Conservation (phyloP, 2,797 vertebrate species). For the Danio tinwini region DNA sequence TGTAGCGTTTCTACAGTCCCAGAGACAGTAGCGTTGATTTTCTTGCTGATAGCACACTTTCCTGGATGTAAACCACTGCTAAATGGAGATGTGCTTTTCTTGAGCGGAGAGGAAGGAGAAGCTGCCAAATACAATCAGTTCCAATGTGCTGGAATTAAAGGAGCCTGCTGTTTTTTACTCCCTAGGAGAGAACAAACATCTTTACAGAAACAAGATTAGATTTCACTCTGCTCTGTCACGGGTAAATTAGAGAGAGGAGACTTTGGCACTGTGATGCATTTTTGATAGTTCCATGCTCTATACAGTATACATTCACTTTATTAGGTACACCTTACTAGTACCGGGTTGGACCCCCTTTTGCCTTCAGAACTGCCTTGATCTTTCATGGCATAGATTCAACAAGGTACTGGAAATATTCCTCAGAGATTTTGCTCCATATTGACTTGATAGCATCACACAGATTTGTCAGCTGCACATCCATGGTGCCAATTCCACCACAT, state of each 20-base stretch:
- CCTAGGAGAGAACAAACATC: conserved; percentile 23
- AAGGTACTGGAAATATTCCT: too few relatives aligned
- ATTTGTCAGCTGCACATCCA: too few relatives aligned
- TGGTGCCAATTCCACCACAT: too few relatives aligned
- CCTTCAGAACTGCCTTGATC: too few relatives aligned
- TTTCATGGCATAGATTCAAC: too few relatives aligned
- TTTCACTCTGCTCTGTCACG: background rate
- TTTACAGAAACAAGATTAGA: conserved; percentile 5
- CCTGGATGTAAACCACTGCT: conserved; percentile 5
- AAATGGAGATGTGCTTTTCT: conserved; percentile 14
- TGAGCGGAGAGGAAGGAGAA: background rate
- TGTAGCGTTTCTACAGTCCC: conserved; percentile 66
- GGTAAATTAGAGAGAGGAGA: background rate
- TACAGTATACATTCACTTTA: too few relatives aligned
- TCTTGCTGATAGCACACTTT: conserved; percentile 15
- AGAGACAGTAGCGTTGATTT: conserved; percentile 11
- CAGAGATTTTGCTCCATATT: too few relatives aligned
- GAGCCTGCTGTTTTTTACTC: background rate
- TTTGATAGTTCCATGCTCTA: too few relatives aligned
- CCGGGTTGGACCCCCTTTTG: too few relatives aligned
- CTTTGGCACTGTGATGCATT: background rate
- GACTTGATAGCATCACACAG: too few relatives aligned
- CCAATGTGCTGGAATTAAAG: conserved; percentile 15
- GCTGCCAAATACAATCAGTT: conserved; percentile 27
- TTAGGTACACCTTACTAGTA: too few relatives aligned